phyloP scores from a whole-genome alignment of 2,113 vertebrate species.

The Oncorhynchus tshawytscha region DNA sequence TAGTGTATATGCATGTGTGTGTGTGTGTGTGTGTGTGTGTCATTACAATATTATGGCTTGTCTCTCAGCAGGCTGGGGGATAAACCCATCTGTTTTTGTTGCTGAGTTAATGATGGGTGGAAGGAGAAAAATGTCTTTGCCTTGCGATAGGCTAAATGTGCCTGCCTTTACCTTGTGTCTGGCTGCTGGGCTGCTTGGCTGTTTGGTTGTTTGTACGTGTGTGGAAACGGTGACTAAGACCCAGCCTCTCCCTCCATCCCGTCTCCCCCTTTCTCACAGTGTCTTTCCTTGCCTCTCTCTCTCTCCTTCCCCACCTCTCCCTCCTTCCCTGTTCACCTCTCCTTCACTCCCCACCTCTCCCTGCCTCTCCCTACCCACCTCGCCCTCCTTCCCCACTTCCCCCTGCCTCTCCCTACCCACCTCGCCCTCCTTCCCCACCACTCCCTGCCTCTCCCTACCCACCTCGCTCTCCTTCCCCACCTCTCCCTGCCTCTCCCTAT shows the following conservation, averaged over 20 bases:
- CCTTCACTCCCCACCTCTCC: not conserved
- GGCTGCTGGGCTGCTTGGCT: slow-evolving; percentile 27
- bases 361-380: not conserved
- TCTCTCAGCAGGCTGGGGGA: slow-evolving; percentile 7
- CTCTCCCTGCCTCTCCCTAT: not conserved
- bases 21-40: not conserved
- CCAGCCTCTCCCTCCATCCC: slow-evolving; percentile 3
- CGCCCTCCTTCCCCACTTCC: too few species aligned
- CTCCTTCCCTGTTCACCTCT: not conserved
- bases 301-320: not conserved
- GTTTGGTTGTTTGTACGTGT: slow-evolving; percentile 5
- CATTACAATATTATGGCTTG: slow-evolving; percentile 2
- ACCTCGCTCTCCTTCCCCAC: too few species aligned
- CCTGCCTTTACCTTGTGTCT: slow-evolving; percentile 22
- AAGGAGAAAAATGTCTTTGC: slow-evolving; percentile 19
- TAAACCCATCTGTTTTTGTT: slow-evolving; percentile 27
- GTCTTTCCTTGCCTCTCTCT: not conserved
- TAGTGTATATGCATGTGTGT: not conserved
- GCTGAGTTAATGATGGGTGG: slow-evolving; percentile 34
- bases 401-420: too few species aligned
- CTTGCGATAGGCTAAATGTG: slow-evolving; percentile 9
- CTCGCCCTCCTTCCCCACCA: not conserved
- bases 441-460: too few species aligned
- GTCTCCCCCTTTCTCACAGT: not conserved
- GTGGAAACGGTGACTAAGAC: slow-evolving; percentile 26